Conservation (phyloP, 1,140 invertebrate species). For the Ostrea edulis region DNA sequence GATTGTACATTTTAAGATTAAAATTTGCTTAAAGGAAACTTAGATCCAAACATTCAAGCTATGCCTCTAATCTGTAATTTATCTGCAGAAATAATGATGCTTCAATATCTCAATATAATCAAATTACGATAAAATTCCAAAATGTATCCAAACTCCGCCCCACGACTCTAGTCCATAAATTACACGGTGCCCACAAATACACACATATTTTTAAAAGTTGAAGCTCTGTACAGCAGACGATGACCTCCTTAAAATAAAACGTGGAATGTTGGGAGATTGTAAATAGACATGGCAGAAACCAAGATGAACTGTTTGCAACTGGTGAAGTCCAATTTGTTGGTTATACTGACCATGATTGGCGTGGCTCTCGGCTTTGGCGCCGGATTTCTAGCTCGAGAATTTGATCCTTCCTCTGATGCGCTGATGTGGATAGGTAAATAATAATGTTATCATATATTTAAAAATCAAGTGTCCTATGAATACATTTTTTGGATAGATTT, state of each 20-base stretch:
- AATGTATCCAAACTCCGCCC: too few species aligned
- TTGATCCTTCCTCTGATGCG: slow-evolving; percentile 85
- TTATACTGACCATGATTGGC: slow-evolving; percentile 65
- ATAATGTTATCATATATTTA: not conserved
- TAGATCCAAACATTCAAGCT: too few species aligned
- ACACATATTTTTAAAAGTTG: too few species aligned
- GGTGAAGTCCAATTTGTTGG: slow-evolving; percentile 59
- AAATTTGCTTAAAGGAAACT: too few species aligned
- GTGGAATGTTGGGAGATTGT: not conserved
- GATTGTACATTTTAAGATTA: too few species aligned
- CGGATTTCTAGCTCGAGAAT: slow-evolving; percentile 86
- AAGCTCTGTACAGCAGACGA: not conserved
- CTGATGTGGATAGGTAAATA: slow-evolving; percentile 87
- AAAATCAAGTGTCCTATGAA: not conserved
- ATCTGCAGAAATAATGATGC: too few species aligned
- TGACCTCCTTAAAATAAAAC: not conserved
- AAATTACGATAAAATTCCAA: too few species aligned
- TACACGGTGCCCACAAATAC: too few species aligned
- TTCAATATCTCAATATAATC: too few species aligned
- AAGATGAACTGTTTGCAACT: slow-evolving; percentile 37
- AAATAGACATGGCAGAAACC: not conserved
- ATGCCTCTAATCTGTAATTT: too few species aligned
- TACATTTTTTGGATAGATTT: not conserved
- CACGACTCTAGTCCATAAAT: too few species aligned
- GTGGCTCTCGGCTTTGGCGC: slow-evolving; percentile 67